Percentiles rank a stretch among this genome's conserved stretches.
These are phyloP conservation scores for Thumatha senex DNA, from an alignment of 2,888 invertebrate species.

Conservation along the genomic window DNA sequence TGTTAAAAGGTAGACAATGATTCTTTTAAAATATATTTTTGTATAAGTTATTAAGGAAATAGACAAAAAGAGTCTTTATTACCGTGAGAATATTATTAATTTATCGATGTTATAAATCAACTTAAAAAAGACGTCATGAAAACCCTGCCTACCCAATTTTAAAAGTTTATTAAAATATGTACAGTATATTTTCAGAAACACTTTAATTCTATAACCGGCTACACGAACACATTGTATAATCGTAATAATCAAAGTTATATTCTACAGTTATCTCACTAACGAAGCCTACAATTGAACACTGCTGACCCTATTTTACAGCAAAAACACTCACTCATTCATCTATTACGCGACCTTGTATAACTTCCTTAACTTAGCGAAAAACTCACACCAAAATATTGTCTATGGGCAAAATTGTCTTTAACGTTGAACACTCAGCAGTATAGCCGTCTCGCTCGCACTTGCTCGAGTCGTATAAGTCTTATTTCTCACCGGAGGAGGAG, in stretches of 20 bases:
- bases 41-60: no score
- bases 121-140: not conserved
- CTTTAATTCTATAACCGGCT: slow-evolving; percentile 10
- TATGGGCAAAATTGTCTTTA: slow-evolving; percentile 2
- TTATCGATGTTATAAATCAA: not conserved
- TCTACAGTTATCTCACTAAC: slow-evolving; percentile 10
- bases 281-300: slow-evolving; percentile 21
- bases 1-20: slow-evolving; percentile 2
- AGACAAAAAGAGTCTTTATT: not conserved
- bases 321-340: slow-evolving; percentile 14
- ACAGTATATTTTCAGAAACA: slow-evolving; percentile 14
- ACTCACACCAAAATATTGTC: slow-evolving; percentile 5
- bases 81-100: not conserved
- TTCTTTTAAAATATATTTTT: not conserved
- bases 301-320: slow-evolving; percentile 18
- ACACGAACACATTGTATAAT: slow-evolving; percentile 10
- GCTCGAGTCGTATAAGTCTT: slow-evolving; percentile 27
- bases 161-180: slow-evolving; percentile 17
- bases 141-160: not conserved
- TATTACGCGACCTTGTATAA: slow-evolving; percentile 20
- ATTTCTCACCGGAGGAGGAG: slow-evolving; percentile 76
- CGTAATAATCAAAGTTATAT: slow-evolving; percentile 5
- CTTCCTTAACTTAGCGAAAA: slow-evolving; percentile 17
- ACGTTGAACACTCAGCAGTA: slow-evolving; percentile 4
- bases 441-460: slow-evolving; percentile 23